Base-by-base conservation (phyloP, 2,888 invertebrate species). In the Himalopsyche japonica region DNA sequence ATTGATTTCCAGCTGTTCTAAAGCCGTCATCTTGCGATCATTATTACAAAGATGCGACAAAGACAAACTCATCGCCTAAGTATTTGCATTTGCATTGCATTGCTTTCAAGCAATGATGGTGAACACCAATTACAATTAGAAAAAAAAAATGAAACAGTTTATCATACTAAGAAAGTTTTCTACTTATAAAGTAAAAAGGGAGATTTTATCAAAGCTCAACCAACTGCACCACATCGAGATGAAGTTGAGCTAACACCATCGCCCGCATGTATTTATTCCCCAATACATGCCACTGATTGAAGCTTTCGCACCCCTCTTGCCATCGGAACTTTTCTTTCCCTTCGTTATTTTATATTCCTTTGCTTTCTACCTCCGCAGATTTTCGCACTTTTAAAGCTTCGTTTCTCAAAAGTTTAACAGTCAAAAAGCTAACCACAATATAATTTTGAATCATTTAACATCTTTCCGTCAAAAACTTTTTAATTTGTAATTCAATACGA, bases 221-320 rank as follows among this genome's bases (percentile, higher is more conserved):
- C 20, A 20, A 20, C 57, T 57, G 24, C 57, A 57, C 57, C 57
- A 57, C 57, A n/a, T 20, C 10, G 43, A 43, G 43, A 43, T 43
- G 43, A 43, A 12, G 43, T 43, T 15, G 43, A 15, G 43, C 43
- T 7, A 20, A 57, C 57, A 57, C 57, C 57, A 57, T 20, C 57
- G 6, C 57, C 57, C 57, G 57, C 57, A 57, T 57, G 57, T 57
- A 57, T 57, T 32, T 34, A 76, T 76, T 76, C 76, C 76, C 34
- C 76, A 76, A 76, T 76, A 76, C 76, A 76, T 34, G 76, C 76
- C 76, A 76, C 76, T 76, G 76, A 76, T 76, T 76, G 76, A 76
- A 76, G 76, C 34, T 32, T 30, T 7, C 24, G 24, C n/a, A 20
- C 30, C 30, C 76, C 76, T 27, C 8, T 30, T 8, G 7, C 57